These are phyloP conservation scores for Harpagus bidentatus DNA, from an alignment of 2,113 vertebrate species.

Conservation along the genomic window DNA sequence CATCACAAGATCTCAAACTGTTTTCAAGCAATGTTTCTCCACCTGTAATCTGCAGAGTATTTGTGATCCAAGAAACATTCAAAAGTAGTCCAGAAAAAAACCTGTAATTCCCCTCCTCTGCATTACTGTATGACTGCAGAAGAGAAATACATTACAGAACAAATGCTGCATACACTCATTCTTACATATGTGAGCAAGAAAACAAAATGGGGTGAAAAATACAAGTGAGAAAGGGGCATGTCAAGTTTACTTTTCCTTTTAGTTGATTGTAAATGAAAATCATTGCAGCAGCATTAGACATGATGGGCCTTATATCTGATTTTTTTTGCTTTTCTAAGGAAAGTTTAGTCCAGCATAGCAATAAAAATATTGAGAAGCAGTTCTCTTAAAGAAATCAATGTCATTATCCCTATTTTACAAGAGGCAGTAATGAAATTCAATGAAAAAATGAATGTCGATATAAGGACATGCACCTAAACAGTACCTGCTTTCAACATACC, in stretches of 20 bases:
- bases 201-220: neutral
- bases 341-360: neutral
- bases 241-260: neutral
- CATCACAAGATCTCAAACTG: neutral
- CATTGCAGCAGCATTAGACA: neutral
- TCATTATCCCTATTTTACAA: neutral
- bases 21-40: conserved; percentile 1
- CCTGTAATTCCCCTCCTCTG: neutral
- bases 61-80: neutral
- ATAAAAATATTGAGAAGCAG: neutral
- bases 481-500: neutral
- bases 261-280: neutral
- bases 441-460: neutral
- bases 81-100: neutral
- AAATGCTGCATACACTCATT: neutral
- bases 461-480: neutral
- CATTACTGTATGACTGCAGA: neutral
- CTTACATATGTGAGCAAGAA: neutral
- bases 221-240: neutral
- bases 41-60: neutral
- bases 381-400: neutral
- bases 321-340: neutral
- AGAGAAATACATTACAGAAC: neutral
- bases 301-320: neutral
- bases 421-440: neutral